Conservation (phyloP, 2,113 vertebrate genomes). For the Pagrus major region DNA sequence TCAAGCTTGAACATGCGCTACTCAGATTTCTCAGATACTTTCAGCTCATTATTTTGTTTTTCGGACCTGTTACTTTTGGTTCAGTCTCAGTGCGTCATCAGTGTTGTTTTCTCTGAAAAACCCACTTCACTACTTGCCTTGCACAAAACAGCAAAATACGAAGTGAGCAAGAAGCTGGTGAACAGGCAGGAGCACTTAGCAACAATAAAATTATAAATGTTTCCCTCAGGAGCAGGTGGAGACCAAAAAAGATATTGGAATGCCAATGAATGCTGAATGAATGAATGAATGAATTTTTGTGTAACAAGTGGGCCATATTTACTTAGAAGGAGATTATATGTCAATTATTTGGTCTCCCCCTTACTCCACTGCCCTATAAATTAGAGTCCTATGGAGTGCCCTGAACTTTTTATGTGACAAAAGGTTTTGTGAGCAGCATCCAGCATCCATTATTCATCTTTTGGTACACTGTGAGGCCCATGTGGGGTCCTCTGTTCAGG, state of each 20-base stretch:
- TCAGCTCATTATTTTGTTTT: too few relatives aligned
- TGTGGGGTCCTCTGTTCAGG: background rate
- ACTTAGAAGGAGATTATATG: background rate
- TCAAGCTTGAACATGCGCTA: too few relatives aligned
- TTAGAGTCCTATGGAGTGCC: background rate
- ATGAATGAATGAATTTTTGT: too few relatives aligned
- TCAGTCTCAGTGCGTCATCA: too few relatives aligned
- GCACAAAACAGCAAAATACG: too few relatives aligned
- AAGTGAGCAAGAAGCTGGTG: too few relatives aligned
- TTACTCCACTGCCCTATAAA: background rate
- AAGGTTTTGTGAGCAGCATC: background rate
- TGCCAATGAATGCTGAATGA: background rate
- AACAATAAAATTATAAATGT: background rate
- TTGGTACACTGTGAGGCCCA: background rate
- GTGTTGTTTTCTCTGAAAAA: too few relatives aligned
- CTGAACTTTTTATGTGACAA: slow-evolving; percentile 1
- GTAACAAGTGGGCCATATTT: too few relatives aligned
- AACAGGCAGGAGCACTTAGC: background rate
- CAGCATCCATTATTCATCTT: background rate
- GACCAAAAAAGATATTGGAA: background rate
- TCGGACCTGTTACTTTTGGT: too few relatives aligned
- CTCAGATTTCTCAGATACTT: too few relatives aligned
- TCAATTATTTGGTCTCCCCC: background rate
- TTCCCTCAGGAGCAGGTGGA: background rate
- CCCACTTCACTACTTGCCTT: too few relatives aligned